Base-by-base conservation (phyloP, 2,113 vertebrate genomes). In the Hippotragus niger region DNA sequence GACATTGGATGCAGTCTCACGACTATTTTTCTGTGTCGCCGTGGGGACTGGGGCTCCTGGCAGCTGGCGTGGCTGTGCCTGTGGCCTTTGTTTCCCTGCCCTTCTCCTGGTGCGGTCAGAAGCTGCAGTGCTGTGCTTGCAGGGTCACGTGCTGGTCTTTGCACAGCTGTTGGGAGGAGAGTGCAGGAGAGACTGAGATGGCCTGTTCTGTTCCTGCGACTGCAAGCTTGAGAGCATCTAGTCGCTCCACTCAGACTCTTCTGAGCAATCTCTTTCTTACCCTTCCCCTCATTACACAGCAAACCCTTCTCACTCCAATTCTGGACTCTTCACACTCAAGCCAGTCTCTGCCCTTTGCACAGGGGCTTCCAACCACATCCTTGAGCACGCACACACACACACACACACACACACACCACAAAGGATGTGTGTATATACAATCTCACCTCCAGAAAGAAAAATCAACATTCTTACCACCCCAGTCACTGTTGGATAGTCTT, bases 141-240 rank as follows among this genome's bases (percentile, higher is more conserved):
- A 96, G 90, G 97, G 71, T 98, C 99, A 97, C 96, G 60, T 97
- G 98, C 97, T 86, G 96, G 97, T 98, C 98, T 99, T 98, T 98
- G 97, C 97, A 98, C 98, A 99, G 98, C 98, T 99, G 98, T 90
- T 60, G 93, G 88, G 82, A 13, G 13, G 55, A 64, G 58, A 97
- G 91, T 87, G 62, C 97, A 92, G 31, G 58, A 96, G 57, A 97
- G 97, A 58, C 52, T 3, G 93, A 78, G 74, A 45, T 21, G 53
- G 52, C 91, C 74, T 33, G 40, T 95, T 91, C 82, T 14, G 43
- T 62, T 67, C 88, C 82, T n/a, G 47, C 50, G 40, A 33, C 88
- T 53, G 95, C 95, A 87, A 94, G 93, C 55, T 33, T 16, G 95
- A 88, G 21, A 83, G 91, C 43, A 19, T 74, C 78, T 85, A 14